Base-by-base conservation (phyloP, 2,113 vertebrate genomes). In the Chamaea fasciata region DNA sequence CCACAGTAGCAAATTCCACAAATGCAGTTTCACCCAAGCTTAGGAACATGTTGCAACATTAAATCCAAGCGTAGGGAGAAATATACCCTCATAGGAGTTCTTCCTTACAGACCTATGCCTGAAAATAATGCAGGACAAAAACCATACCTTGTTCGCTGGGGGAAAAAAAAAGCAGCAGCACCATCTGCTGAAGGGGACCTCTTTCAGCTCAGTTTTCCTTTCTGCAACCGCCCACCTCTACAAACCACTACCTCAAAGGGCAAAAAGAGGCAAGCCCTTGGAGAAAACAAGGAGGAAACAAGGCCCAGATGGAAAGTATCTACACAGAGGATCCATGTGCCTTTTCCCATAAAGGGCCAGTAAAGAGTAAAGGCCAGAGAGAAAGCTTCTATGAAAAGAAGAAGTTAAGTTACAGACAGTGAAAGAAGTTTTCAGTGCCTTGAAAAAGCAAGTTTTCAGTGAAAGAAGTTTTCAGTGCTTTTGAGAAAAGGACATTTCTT, bases 181-280 rank as follows among this genome's bases (percentile, higher is more conserved):
- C 16, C 3, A 1, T 2, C 28, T 4, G 6, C 73, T 37, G 33
- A 46, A 65, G 26, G 5, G 12, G 28, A 26, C 9, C 3, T 23
- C 44, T 53, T 28, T 10, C 28, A 44, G 7, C 52, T 78, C 23
- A 6, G 7, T 26, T 68, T 50, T 59, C 63, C 22, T 21, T 83
- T 31, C 50, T 44, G 30, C 37, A 35, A 7, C 18, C 30, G 15
- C 8, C 26, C 46, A 26, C 6, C 33, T n/a, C 35, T 3, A 14
- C 15, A 80, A 57, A 31, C 4, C 27, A 0, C 4, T 4, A 7
- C 24, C 53, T 47, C 71, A 67, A 65, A 87, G 23, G 7, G 11
- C 24, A 9, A 11, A 1, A 64, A 82, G 8, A 56, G 2, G 2
- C 3, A 13, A 20, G 2, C 0, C 14, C 47, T 63, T 5, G 5